Conservation (phyloP, 2,888 invertebrate species). For the Arge pagana region DNA sequence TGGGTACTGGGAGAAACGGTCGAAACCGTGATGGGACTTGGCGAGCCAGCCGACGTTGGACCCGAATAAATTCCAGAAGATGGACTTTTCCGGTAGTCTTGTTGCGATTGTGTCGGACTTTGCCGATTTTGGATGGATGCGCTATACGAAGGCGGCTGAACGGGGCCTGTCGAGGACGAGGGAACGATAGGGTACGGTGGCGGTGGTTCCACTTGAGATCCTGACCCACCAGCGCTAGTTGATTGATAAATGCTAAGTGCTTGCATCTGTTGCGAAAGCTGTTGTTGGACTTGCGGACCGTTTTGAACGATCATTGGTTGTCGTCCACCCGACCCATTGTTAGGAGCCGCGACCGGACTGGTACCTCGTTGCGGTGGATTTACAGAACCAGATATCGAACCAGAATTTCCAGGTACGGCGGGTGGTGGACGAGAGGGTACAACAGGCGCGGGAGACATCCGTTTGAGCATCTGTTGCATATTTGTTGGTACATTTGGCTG, state of each 20-base stretch:
- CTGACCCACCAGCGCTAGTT: constrained; percentile 57
- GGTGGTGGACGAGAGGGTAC: constrained; percentile 72
- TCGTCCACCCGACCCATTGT: constrained; percentile 61
- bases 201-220: constrained; percentile 56
- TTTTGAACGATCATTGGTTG: constrained; percentile 84
- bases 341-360: constrained; percentile 69
- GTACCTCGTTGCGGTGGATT: constrained; percentile 70
- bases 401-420: constrained; percentile 61
- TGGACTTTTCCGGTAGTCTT: constrained; percentile 83
- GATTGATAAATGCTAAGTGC: constrained; percentile 77
- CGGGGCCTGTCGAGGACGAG: constrained; percentile 65
- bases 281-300: constrained; percentile 81
- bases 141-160: constrained; percentile 83
- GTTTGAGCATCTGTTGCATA: constrained; percentile 74
- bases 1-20: constrained; percentile 67
- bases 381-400: constrained; percentile 44
- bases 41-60: constrained; percentile 80
- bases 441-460: constrained; percentile 76
- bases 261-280: constrained; percentile 86
- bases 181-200: constrained; percentile 63
- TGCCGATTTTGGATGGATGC: constrained; percentile 86
- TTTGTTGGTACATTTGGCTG: constrained; percentile 66
- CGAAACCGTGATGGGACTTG: constrained; percentile 79
- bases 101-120: constrained; percentile 79
- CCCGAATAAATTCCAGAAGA: constrained; percentile 87